phyloP scores from a whole-genome alignment of 2,888 invertebrate species.

The Brachyopa scutellaris region DNA sequence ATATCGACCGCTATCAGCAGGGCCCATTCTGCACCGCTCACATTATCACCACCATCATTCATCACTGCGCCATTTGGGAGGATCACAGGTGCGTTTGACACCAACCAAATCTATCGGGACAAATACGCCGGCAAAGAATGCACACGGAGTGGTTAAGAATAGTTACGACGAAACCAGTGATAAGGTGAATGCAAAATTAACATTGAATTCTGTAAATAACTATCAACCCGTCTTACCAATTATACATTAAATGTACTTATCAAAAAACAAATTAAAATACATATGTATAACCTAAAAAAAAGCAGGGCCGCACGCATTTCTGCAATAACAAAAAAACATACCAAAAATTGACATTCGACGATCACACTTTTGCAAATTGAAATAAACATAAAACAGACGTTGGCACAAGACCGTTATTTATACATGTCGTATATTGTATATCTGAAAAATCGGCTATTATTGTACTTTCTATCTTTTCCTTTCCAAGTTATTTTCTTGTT shows the following conservation, averaged over 20 bases:
- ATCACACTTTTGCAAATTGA: constrained; percentile 49
- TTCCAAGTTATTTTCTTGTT: constrained; percentile 24
- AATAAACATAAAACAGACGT: constrained; percentile 29
- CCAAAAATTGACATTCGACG: constrained; percentile 80
- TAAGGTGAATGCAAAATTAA: constrained; percentile 68
- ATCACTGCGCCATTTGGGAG: constrained; percentile 81
- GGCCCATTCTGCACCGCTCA: constrained; percentile 81
- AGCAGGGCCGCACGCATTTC: constrained; percentile 5
- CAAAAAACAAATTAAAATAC: neutral
- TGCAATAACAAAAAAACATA: constrained; percentile 6
- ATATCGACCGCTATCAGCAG: constrained; percentile 82
- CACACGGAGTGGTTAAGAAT: constrained; percentile 59
- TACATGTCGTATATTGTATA: no score
- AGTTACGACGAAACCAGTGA: constrained; percentile 58
- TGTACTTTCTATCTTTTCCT: constrained; percentile 35
- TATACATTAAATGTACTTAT: constrained; percentile 1
- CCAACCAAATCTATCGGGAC: constrained; percentile 75
- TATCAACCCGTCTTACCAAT: constrained; percentile 34
- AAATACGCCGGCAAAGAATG: constrained; percentile 73
- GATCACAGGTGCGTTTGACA: constrained; percentile 76
- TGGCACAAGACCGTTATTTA: constrained; percentile 32
- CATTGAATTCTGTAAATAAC: constrained; percentile 54
- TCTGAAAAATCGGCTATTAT: constrained; percentile 53
- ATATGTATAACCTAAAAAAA: neutral
- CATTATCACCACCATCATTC: constrained; percentile 78